phyloP scores from a whole-genome alignment of 2,888 invertebrate genomes.

The Deroplatys truncata region DNA sequence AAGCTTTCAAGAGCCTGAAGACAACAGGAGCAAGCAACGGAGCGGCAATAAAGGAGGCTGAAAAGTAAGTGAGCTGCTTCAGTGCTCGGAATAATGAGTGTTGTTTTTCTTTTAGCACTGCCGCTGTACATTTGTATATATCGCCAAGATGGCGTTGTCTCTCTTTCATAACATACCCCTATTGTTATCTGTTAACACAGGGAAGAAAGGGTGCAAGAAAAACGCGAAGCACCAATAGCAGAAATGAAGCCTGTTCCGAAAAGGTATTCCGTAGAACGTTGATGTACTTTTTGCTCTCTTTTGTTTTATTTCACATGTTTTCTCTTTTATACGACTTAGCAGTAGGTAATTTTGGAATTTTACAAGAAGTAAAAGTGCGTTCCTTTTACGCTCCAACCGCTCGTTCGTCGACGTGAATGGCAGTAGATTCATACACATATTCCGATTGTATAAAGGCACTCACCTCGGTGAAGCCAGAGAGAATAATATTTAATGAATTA shows the following conservation, averaged over 20 bases:
- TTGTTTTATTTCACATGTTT: not conserved
- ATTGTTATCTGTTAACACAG: not conserved
- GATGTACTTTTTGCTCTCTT: not conserved
- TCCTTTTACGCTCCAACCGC: not conserved
- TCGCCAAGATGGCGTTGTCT: not conserved
- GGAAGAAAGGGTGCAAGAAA: not conserved
- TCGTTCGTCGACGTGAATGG: not conserved
- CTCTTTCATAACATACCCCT: not conserved
- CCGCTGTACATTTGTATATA: not conserved
- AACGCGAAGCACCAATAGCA: not conserved
- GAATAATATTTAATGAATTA: too few species aligned
- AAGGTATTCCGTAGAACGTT: not conserved
- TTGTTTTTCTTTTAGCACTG: not conserved
- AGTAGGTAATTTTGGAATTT: not conserved
- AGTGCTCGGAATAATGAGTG: not conserved
- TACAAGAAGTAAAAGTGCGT: not conserved
- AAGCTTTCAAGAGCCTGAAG: slow-evolving; percentile 92
- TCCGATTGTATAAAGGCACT: too few species aligned
- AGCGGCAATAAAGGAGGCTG: slow-evolving; percentile 46
- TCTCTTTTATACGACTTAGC: not conserved
- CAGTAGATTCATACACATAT: not conserved
- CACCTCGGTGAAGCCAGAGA: too few species aligned
- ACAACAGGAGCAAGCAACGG: slow-evolving; percentile 53
- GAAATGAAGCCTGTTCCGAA: not conserved
- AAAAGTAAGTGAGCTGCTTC: slow-evolving; percentile 56